Conservation (phyloP, 2,797 vertebrate genomes). For the Rhabdomys pumilio region DNA sequence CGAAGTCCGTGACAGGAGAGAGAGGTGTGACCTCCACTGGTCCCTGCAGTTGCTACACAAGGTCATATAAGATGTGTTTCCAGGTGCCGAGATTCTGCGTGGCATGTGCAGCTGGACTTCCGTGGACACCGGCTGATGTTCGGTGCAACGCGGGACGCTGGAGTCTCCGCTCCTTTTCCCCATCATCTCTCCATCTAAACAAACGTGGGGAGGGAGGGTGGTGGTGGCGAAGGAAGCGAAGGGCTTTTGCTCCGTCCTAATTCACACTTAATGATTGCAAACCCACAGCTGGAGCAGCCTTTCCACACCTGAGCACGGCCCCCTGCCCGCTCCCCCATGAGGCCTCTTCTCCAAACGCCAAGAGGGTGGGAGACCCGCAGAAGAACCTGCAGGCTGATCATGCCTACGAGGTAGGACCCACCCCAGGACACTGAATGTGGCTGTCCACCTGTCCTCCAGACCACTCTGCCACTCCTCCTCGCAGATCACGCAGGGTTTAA, state of each 20-base stretch:
- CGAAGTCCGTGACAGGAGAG: neutral
- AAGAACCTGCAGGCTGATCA: neutral
- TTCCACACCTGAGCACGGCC: neutral
- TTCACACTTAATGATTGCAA: neutral
- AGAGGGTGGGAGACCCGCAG: neutral
- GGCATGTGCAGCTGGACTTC: rapidly evolving
- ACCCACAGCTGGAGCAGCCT: rapidly evolving
- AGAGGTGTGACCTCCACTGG: rapidly evolving
- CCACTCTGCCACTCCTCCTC: neutral
- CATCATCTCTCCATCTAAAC: neutral
- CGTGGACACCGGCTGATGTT: neutral
- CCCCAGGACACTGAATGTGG: rapidly evolving
- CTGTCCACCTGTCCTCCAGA: neutral
- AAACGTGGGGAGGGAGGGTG: rapidly evolving
- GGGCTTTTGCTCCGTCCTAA: rapidly evolving
- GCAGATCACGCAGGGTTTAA: neutral
- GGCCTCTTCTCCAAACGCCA: rapidly evolving
- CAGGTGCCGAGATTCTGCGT: rapidly evolving
- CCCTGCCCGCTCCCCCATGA: neutral
- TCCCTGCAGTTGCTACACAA: rapidly evolving
- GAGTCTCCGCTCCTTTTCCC: rapidly evolving
- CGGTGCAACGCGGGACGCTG: rapidly evolving
- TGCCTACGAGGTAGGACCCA: neutral
- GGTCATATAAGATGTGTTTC: neutral
- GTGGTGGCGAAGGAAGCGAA: no score